Percentiles rank a stretch among this genome's conserved stretches.
phyloP scores from a whole-genome alignment of 2,888 invertebrate genomes.

The Andrena hattorfiana region DNA sequence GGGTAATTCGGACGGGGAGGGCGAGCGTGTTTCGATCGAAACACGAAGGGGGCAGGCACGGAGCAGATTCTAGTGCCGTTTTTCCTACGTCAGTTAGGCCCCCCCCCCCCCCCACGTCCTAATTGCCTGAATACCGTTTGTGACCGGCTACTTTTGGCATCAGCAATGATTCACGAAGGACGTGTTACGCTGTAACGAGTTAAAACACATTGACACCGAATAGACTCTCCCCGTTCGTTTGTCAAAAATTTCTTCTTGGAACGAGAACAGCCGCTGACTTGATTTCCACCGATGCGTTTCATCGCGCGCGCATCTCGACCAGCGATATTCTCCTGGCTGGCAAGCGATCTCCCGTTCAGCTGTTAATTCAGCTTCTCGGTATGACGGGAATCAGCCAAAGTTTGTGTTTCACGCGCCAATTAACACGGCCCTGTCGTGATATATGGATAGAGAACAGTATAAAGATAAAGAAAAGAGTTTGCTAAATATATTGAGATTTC shows the following conservation, averaged over 20 bases:
- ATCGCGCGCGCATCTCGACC: not conserved
- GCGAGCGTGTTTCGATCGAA: conserved; percentile 21
- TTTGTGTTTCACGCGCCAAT: too few relatives aligned
- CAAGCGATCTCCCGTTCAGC: conserved; percentile 68
- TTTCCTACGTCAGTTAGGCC: conserved; percentile 71
- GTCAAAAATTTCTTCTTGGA: conserved; percentile 6
- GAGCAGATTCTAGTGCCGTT: conserved; percentile 64
- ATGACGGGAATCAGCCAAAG: too few relatives aligned
- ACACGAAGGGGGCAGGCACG: conserved; percentile 31
- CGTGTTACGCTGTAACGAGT: conserved; percentile 43
- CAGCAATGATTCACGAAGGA: conserved; percentile 55
- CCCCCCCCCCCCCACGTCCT: conserved; percentile 4
- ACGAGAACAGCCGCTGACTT: not conserved
- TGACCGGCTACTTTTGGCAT: conserved; percentile 39
- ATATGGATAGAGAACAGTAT: too few relatives aligned
- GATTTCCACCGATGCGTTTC: not conserved
- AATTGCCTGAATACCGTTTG: conserved; percentile 27
- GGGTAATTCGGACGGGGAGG: not conserved
- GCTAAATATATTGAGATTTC: too few relatives aligned
- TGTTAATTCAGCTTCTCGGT: conserved; percentile 13
- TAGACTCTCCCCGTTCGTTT: conserved; percentile 7
- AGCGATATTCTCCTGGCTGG: not conserved
- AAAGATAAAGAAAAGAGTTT: too few relatives aligned
- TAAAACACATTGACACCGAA: conserved; percentile 39
- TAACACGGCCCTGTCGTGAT: too few relatives aligned